A percentile compares a stretch with the other conserved stretches of the same genome.
phyloP scores from a whole-genome alignment of 2,888 invertebrate species.

The Drosophila paranaensis region DNA sequence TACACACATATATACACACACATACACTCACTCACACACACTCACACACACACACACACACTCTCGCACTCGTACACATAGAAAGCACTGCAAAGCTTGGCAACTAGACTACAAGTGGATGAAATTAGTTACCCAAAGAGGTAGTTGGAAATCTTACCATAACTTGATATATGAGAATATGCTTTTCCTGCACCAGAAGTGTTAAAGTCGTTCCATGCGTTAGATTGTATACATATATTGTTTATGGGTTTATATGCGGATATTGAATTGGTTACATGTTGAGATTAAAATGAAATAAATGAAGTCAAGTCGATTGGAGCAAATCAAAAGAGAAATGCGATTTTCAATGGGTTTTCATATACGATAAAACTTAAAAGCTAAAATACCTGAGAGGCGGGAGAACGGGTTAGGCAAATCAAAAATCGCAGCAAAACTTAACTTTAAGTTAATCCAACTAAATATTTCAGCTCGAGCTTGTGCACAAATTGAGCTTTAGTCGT shows the following conservation, averaged over 20 bases:
- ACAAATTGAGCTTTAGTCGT: background rate
- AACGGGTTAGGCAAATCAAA: background rate
- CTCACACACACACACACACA: conserved; percentile 16
- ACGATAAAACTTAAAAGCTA: background rate
- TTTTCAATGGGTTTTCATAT: background rate
- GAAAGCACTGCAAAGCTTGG: conserved; percentile 52
- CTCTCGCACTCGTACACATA: conserved; percentile 37
- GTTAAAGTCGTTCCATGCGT: conserved; percentile 41
- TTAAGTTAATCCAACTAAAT: conserved; percentile 12
- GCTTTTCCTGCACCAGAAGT: conserved; percentile 88
- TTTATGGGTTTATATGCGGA: conserved; percentile 31
- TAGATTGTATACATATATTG: conserved; percentile 22
- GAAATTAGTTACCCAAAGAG: conserved; percentile 47
- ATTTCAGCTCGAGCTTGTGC: background rate
- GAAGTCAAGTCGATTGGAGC: conserved; percentile 43
- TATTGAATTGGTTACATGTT: conserved; percentile 37
- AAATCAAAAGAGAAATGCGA: conserved; percentile 31
- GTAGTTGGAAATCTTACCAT: conserved; percentile 88
- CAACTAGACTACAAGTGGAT: conserved; percentile 67
- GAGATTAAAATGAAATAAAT: conserved; percentile 67
- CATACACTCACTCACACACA: conserved; percentile 25
- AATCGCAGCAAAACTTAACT: background rate
- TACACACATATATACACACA: conserved; percentile 5
- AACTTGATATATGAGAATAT: conserved; percentile 94
- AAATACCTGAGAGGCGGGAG: background rate